A percentile compares a stretch with the other conserved stretches of the same genome.
Conservation (phyloP, 2,797 vertebrate species). For the Enteromius fasciolatus region DNA sequence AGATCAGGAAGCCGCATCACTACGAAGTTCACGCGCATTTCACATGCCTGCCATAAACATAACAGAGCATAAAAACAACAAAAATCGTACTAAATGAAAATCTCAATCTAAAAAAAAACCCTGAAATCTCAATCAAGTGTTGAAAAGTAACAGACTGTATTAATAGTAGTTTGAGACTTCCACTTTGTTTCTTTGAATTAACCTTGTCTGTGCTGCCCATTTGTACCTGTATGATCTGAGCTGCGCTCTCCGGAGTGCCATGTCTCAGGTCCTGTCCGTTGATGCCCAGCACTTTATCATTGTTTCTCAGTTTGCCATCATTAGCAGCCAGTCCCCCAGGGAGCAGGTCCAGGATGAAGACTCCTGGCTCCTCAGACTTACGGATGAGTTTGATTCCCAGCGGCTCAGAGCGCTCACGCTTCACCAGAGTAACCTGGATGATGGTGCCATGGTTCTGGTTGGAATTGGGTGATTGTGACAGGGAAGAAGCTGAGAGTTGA, state of each 20-base stretch:
- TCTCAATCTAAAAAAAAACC: background rate
- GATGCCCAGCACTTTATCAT: slow-evolving; percentile 91
- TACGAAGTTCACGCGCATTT: slow-evolving; percentile 90
- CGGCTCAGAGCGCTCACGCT: slow-evolving; percentile 84
- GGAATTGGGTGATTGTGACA: slow-evolving; percentile 64
- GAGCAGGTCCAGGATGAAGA: slow-evolving; percentile 90
- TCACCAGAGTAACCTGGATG: slow-evolving; percentile 86
- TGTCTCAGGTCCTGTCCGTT: slow-evolving; percentile 91
- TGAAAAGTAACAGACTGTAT: background rate
- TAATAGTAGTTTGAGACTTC: background rate
- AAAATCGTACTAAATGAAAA: no score
- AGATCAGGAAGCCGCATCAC: slow-evolving; percentile 82
- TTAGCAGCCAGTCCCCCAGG: slow-evolving; percentile 89
- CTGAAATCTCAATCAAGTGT: background rate
- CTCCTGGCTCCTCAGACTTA: slow-evolving; percentile 87
- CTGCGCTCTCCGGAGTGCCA: slow-evolving; percentile 90
- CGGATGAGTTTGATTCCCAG: slow-evolving; percentile 93
- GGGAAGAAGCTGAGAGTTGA: slow-evolving; percentile 65
- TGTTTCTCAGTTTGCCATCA: slow-evolving; percentile 88
- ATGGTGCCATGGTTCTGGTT: slow-evolving; percentile 76
- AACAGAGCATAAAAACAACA: background rate
- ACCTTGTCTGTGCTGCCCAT: background rate
- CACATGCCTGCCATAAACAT: slow-evolving; percentile 78
- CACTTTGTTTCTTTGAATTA: background rate
- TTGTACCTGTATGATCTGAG: slow-evolving; percentile 91